Conservation (phyloP, 2,113 vertebrate species). For the Rattus norvegicus region GRCr8 NC_086035.1:9004501-9005000, state of each 20-base stretch:
- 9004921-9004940: background rate
- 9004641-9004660: background rate
- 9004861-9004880: background rate
- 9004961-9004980: background rate
- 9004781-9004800: background rate
- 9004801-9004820: background rate
- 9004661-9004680: background rate
- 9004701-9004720: background rate
- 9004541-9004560: constrained; percentile 3
- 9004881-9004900: background rate
- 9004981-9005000: constrained; percentile 41
- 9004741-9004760: background rate
- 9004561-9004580: background rate
- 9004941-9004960: background rate
- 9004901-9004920: background rate
- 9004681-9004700: background rate
- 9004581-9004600: background rate
- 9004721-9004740: background rate
- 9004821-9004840: background rate
- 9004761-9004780: background rate
- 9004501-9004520: constrained; percentile 8
- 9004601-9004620: background rate
- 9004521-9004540: background rate
- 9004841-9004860: background rate
- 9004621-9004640: background rate